Evolutionary conservation across 1,140 invertebrate genomes (phyloP), one percentile per base, ranked within the genome.

Genomic region (Chironomus tepperi): DNA sequence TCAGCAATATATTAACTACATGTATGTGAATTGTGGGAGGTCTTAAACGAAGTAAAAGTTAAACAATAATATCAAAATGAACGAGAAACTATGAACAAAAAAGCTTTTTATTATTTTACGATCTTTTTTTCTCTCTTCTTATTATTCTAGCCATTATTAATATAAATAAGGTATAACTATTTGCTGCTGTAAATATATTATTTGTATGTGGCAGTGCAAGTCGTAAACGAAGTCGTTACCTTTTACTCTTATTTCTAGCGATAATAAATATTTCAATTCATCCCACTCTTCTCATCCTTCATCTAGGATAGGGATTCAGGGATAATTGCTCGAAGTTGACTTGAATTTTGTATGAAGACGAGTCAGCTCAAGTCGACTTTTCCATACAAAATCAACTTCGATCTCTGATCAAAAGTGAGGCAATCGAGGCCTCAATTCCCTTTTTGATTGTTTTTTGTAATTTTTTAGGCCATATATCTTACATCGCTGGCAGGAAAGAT

Each of bases 71-170:
- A 10, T 3, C 18, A 9, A 47, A 47, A 47, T 15, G 43, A 47
- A 47, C 8, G 15, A 1, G 43, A 34, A 34, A 34, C 64, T 2
- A 16, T 5, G 18, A 18, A 18, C 65, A n/a, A n/a, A 8, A 67
- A 70, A 70, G 65, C 16, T 70, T 70, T 70, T 70, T 70, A 70
- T 70, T 70, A 70, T 70, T 70, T 70, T 70, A 70, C 18, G 65
- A 70, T 70, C 65, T 19, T 70, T 70, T 70, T 18, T 70, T 57
- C n/a, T 57, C n/a, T 57, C 47, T 57, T 10, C 47, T 57, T 57
- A 10, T 10, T 57, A 12, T 57, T 57, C 1, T 57, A 3, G 2
- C 47, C n/a, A 12, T 57, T 57, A 10, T 57, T 57, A 34, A 34
- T 34, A 34, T 5, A 34, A 34, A 34, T 34, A 34, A 34, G 24